These are phyloP conservation scores for Chesias legatella DNA, from an alignment of 2,888 invertebrate species.

Conservation along the genomic window DNA sequence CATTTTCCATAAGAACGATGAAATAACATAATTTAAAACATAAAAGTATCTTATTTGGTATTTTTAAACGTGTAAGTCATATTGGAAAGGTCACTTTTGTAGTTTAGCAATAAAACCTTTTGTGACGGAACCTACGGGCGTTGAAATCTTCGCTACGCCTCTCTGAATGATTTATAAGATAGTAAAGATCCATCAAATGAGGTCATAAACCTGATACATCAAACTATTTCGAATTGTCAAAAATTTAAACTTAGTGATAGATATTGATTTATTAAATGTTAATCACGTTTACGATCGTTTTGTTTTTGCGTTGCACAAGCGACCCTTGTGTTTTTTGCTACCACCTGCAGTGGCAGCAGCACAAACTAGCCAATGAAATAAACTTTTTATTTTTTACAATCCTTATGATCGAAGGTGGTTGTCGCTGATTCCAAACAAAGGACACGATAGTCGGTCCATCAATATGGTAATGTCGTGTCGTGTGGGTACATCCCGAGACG, in stretches of 20 bases:
- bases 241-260: constrained; percentile 10
- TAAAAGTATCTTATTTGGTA: no score
- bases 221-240: constrained; percentile 9
- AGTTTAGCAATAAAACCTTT: no score
- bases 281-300: constrained; percentile 27
- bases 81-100: no score
- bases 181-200: not conserved
- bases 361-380: constrained; percentile 63
- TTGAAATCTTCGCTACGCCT: not conserved
- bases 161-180: not conserved
- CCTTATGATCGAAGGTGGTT: constrained; percentile 74
- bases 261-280: constrained; percentile 24
- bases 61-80: no score
- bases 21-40: no score
- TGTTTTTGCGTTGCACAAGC: constrained; percentile 28
- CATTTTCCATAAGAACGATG: no score
- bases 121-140: no score
- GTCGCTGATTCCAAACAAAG: constrained; percentile 80
- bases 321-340: constrained; percentile 44
- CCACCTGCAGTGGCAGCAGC: constrained; percentile 61
- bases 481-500: constrained; percentile 51
- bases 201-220: constrained; percentile 8
- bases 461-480: constrained; percentile 74
- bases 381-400: constrained; percentile 58
- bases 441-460: constrained; percentile 69